phyloP scores from a whole-genome alignment of 1,140 invertebrate genomes.

The Philotrypesis tridentata region DNA sequence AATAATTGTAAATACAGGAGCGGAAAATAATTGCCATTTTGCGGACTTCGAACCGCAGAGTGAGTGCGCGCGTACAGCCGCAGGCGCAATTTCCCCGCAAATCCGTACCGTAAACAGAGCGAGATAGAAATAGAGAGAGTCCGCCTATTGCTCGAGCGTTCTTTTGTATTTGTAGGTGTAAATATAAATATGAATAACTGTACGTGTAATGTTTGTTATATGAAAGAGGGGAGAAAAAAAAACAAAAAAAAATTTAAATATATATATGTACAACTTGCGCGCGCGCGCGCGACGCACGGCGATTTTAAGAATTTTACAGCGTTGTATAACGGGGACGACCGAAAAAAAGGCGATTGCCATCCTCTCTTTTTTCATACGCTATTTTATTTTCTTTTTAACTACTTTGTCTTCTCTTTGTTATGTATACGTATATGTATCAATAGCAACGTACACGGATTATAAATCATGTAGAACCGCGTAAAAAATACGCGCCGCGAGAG shows the following conservation, averaged over 20 bases:
- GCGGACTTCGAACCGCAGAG: not conserved
- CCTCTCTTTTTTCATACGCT: not conserved
- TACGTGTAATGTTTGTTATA: slow-evolving; percentile 5
- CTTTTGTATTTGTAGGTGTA: slow-evolving; percentile 15
- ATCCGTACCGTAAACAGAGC: not conserved
- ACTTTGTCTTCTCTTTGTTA: no score
- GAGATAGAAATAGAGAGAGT: no score
- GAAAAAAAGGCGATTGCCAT: no score
- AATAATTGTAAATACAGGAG: not conserved
- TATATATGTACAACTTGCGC: no score
- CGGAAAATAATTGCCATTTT: not conserved
- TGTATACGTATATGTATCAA: no score
- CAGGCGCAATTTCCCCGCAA: not conserved
- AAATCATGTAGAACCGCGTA: no score
- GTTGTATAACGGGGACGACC: not conserved
- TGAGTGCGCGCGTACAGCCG: not conserved
- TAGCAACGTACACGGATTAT: no score
- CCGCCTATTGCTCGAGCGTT: not conserved
- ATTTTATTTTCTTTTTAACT: no score
- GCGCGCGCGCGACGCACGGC: no score
- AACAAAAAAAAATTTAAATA: not conserved
- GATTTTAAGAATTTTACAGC: not conserved
- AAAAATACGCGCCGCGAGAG: no score
- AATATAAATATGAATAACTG: slow-evolving; percentile 1
- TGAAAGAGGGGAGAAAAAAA: no score